Conservation (phyloP, 2,888 invertebrate genomes). For the Lithophane ornitopus region DNA sequence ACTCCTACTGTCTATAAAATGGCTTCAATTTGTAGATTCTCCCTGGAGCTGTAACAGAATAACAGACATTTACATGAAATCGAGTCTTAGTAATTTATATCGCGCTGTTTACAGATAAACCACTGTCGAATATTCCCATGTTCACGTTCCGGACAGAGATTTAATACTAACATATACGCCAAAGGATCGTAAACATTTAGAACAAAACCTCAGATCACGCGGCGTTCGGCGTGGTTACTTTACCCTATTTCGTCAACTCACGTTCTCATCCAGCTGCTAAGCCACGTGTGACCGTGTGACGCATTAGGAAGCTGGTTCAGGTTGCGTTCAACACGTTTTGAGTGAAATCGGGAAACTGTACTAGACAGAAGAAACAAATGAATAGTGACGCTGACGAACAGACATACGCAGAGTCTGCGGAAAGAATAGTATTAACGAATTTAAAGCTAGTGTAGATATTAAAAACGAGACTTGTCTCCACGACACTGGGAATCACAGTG, state of each 20-base stretch:
- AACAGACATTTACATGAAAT: constrained; percentile 26
- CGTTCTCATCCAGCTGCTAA: constrained; percentile 68
- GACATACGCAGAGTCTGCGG: not conserved
- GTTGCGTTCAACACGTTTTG: constrained; percentile 28
- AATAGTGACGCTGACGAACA: not conserved
- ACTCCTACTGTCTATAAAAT: constrained; percentile 36
- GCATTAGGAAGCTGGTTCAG: constrained; percentile 69
- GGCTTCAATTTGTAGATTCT: constrained; percentile 33
- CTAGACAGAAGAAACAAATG: constrained; percentile 16
- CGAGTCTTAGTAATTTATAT: constrained; percentile 33
- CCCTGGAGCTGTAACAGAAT: constrained; percentile 12
- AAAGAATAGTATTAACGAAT: not conserved
- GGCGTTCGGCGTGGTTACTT: constrained; percentile 72
- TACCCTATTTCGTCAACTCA: constrained; percentile 75
- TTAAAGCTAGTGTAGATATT: not conserved
- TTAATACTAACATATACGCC: constrained; percentile 56
- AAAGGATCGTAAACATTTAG: constrained; percentile 61
- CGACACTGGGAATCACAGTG: not conserved
- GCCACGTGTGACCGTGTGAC: constrained; percentile 75
- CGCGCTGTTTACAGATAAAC: constrained; percentile 38
- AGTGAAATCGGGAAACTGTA: constrained; percentile 32
- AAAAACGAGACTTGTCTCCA: not conserved
- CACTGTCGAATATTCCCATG: constrained; percentile 48
- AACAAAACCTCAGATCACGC: constrained; percentile 74
- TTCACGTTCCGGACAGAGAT: constrained; percentile 60